Evolutionary conservation across 1,140 invertebrate genomes (phyloP).

Genomic region (Lutraria rhynchaena): DNA sequence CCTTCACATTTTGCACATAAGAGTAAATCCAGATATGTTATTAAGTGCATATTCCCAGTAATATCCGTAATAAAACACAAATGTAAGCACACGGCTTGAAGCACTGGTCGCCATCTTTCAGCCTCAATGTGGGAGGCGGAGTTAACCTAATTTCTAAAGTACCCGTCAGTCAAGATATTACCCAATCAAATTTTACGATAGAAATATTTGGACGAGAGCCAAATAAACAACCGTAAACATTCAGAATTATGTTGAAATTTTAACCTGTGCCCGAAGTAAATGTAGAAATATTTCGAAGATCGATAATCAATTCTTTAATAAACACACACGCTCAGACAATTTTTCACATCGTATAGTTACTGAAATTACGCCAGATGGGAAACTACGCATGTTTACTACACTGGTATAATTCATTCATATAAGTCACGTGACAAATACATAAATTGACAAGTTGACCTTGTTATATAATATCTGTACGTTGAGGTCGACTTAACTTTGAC

Average conservation of each 20-base stretch:
- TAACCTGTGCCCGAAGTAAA: background rate
- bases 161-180: constrained; percentile 47
- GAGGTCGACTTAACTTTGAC: too few species aligned
- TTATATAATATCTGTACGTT: background rate
- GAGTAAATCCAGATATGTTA: constrained; percentile 7
- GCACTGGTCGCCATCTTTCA: constrained; percentile 54
- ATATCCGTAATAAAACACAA: background rate
- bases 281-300: too few species aligned
- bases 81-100: constrained; percentile 44
- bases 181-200: constrained; percentile 49
- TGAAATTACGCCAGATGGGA: too few species aligned
- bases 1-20: constrained; percentile 41
- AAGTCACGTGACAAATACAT: constrained; percentile 24
- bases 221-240: constrained; percentile 58
- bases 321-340: too few species aligned
- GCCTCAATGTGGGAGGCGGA: constrained; percentile 54
- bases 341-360: too few species aligned
- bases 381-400: too few species aligned
- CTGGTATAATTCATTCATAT: constrained; percentile 24
- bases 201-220: constrained; percentile 54
- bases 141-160: constrained; percentile 55
- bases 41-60: background rate
- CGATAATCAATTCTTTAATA: too few species aligned
- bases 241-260: background rate
- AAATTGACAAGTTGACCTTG: constrained; percentile 30